Evolutionary conservation across 1,140 invertebrate genomes (phyloP).

Genomic region (Fragariocoptes setiger): DNA sequence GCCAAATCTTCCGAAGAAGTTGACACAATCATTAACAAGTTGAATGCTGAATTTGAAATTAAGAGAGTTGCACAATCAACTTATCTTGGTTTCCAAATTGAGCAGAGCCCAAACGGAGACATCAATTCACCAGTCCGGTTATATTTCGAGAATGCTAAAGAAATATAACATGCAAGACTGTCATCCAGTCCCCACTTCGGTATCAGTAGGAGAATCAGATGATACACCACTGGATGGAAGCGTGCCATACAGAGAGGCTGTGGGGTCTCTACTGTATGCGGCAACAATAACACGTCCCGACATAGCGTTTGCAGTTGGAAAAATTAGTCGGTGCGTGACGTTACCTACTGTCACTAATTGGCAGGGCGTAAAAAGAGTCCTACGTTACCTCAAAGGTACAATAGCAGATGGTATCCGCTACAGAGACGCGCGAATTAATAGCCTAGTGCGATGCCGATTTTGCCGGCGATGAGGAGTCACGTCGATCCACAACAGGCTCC

Average conservation of each 20-base stretch:
- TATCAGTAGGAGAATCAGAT: conserved; percentile 11
- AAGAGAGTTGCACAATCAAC: conserved; percentile 1
- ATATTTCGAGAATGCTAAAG: neutral
- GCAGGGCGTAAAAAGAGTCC: conserved; percentile 13
- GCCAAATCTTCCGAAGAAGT: conserved; percentile 1
- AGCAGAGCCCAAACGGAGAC: conserved; percentile 2
- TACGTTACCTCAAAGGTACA: conserved; percentile 12
- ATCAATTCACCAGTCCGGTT: neutral
- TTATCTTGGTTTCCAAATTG: neutral
- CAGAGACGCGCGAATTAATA: conserved; percentile 1
- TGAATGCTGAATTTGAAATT: conserved; percentile 11
- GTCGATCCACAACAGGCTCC: conserved; percentile 2
- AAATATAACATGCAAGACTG: conserved; percentile 13
- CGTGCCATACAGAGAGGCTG: conserved; percentile 10
- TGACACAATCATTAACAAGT: neutral
- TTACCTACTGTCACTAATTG: conserved; percentile 10
- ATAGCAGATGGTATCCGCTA: conserved; percentile 9
- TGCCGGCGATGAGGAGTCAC: conserved; percentile 4
- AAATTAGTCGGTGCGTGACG: conserved; percentile 18
- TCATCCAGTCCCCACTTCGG: conserved; percentile 12
- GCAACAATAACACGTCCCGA: conserved; percentile 18
- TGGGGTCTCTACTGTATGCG: conserved; percentile 17
- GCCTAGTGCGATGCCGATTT: conserved; percentile 6
- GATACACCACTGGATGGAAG: conserved; percentile 1
- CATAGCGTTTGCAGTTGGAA: conserved; percentile 17